Percentiles rank a stretch among this genome's conserved stretches.
phyloP scores from a whole-genome alignment of 2,797 vertebrate species.

The Periparus ater region DNA sequence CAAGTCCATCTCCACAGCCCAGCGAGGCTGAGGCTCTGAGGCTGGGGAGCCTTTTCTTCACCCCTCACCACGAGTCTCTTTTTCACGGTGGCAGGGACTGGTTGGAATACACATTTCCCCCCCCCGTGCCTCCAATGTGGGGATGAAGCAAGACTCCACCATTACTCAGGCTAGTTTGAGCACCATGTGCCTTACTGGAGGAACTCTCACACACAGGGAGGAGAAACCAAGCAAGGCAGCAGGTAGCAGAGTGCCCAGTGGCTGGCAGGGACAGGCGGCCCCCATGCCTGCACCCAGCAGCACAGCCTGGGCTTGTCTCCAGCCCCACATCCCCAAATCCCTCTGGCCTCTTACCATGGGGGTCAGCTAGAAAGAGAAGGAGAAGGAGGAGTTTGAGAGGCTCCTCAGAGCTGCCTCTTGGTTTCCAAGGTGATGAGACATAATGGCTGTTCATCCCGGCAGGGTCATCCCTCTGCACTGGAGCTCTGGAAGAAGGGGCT shows the following conservation, averaged over 20 bases:
- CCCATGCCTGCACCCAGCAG: not conserved
- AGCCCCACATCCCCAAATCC: not conserved
- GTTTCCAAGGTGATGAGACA: conserved; percentile 67
- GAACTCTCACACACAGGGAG: not conserved
- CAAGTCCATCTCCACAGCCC: not conserved
- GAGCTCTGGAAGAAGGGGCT: not conserved
- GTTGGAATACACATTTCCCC: not conserved
- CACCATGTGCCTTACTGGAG: not conserved
- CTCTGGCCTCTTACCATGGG: not conserved
- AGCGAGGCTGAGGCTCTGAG: fast-evolving
- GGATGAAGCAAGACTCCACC: fast-evolving
- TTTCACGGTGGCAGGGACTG: not conserved
- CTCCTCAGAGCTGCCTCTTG: not conserved
- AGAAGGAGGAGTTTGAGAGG: not conserved
- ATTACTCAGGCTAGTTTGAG: not conserved
- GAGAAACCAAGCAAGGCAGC: not conserved
- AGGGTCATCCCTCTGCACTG: not conserved
- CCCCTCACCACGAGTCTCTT: too few relatives aligned
- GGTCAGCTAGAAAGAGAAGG: not conserved
- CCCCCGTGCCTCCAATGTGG: fast-evolving
- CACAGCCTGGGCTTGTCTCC: not conserved
- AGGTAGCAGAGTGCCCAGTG: not conserved
- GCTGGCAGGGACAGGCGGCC: not conserved
- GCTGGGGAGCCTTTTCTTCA: not conserved
- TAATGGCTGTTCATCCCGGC: conserved; percentile 36